Conservation (phyloP, 2,888 invertebrate species). For the Parnassius apollo region DNA sequence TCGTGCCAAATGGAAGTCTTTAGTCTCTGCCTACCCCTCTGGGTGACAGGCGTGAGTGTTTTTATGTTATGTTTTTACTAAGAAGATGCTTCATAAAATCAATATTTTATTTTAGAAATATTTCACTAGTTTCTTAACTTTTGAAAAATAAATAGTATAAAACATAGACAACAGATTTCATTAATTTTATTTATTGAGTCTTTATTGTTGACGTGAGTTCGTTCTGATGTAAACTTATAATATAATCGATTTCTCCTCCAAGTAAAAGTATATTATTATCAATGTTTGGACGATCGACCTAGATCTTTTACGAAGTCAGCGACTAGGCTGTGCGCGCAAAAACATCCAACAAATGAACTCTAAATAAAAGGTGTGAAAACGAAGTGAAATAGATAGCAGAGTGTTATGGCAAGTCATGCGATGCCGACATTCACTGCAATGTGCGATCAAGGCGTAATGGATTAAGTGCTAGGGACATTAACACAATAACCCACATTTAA, state of each 20-base stretch:
- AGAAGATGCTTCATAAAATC: no score
- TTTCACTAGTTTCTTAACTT: no score
- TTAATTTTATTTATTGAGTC: constrained; percentile 10
- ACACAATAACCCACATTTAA: constrained; percentile 67
- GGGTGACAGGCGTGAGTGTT: no score
- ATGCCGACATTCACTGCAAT: constrained; percentile 37
- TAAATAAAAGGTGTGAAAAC: constrained; percentile 65
- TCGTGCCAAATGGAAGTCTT: no score
- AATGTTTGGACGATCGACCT: constrained; percentile 63
- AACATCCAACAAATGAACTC: constrained; percentile 51
- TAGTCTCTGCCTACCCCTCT: no score
- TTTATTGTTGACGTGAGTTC: constrained; percentile 32
- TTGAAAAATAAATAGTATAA: no score
- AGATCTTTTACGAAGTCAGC: constrained; percentile 56
- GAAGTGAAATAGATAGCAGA: constrained; percentile 49
- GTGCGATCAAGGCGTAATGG: constrained; percentile 51
- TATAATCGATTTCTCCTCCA: constrained; percentile 50
- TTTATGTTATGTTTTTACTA: no score
- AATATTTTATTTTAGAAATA: not conserved
- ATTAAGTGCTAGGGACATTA: constrained; percentile 63
- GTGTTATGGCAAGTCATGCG: constrained; percentile 27
- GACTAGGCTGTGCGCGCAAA: constrained; percentile 52
- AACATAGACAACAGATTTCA: constrained; percentile 1
- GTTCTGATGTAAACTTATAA: constrained; percentile 54
- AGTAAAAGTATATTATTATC: constrained; percentile 76